phyloP scores from a whole-genome alignment of 92 coral and sea anemone genomes.

The Porites lobata region DNA sequence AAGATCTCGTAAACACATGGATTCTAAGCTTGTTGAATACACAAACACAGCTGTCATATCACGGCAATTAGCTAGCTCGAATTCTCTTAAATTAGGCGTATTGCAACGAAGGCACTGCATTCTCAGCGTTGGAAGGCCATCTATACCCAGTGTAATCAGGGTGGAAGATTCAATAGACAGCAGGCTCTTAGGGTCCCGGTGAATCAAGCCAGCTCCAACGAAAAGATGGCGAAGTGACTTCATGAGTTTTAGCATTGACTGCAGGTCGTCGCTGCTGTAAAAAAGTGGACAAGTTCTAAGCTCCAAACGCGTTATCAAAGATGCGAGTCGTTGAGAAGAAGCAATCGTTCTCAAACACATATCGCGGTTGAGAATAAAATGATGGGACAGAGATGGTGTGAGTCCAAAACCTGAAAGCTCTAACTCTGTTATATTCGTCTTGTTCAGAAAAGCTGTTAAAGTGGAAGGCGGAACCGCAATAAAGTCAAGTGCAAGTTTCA shows the following conservation, averaged over 20 bases:
- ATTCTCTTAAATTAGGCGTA: slow-evolving; percentile 29
- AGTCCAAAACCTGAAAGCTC: slow-evolving; percentile 48
- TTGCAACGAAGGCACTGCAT: slow-evolving; percentile 52
- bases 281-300: slow-evolving; percentile 35
- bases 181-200: slow-evolving; percentile 46
- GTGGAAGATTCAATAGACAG: slow-evolving; percentile 44
- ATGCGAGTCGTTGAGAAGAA: slow-evolving; percentile 40
- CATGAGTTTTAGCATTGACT: slow-evolving; percentile 42
- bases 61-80: slow-evolving; percentile 35
- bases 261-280: slow-evolving; percentile 47
- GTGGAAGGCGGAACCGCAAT: slow-evolving; percentile 44
- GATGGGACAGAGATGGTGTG: slow-evolving; percentile 31
- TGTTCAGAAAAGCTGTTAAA: slow-evolving; percentile 29
- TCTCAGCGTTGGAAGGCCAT: slow-evolving; percentile 41
- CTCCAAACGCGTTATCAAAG: slow-evolving; percentile 44
- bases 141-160: slow-evolving; percentile 23
- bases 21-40: slow-evolving; percentile 23
- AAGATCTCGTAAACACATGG: slow-evolving; percentile 38
- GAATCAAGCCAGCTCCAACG: slow-evolving; percentile 48
- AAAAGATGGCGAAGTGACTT: slow-evolving; percentile 36
- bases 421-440: slow-evolving; percentile 6
- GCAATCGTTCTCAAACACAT: slow-evolving; percentile 42
- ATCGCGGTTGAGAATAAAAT: slow-evolving; percentile 41
- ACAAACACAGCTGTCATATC: slow-evolving; percentile 29
- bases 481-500: slow-evolving; percentile 42